Evolutionary conservation across 2,888 invertebrate genomes (phyloP), one percentile per base, ranked within the genome.

Genomic region (Drosophila mimetica): DNA sequence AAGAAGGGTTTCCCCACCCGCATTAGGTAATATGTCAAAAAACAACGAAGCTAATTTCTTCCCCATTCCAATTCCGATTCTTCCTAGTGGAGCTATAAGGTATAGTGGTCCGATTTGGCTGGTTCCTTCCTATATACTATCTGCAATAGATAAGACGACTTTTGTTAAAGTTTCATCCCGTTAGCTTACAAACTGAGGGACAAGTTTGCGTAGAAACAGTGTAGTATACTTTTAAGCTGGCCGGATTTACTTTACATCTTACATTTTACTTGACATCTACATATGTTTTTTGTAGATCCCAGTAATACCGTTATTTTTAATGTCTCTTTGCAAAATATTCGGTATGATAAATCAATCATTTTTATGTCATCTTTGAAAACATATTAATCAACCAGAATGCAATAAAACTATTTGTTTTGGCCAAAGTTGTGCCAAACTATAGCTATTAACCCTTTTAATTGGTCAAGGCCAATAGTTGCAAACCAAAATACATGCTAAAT

Each of bases 401-500:
- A 14, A 20, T 2, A 9, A 9, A 8, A 51, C 50, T 34, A 51
- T 25, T 44, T 34, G 9, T 54, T 37, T 37, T 20, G 25, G 16
- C 25, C 4, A 16, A 20, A 1, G 2, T 9, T 14, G 8, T 22
- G 9, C 28, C 64, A 34, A 39, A 16, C 4, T 11, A 2, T 6
- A 1, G n/a, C 4, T 11, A 2, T 6, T 2, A 20, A 7, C 4
- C 13, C 22, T 69, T 67, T 69, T 83, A 74, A 51, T 73, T 64
- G 86, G 81, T 79, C 86, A 86, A 86, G 83, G 81, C 54, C 81
- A 66, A 16, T 36, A 13, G 22, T 8, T 41, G 44, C 22, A 37
- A 37, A 8, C 5, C 30, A 6, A 42, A 54, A 8, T 28, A 20
- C 18, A 52, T 13, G 16, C 28, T 44, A 32, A 34, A 53, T 28